phyloP scores from a whole-genome alignment of 1,140 invertebrate genomes.

The Notospermus geniculatus region DNA sequence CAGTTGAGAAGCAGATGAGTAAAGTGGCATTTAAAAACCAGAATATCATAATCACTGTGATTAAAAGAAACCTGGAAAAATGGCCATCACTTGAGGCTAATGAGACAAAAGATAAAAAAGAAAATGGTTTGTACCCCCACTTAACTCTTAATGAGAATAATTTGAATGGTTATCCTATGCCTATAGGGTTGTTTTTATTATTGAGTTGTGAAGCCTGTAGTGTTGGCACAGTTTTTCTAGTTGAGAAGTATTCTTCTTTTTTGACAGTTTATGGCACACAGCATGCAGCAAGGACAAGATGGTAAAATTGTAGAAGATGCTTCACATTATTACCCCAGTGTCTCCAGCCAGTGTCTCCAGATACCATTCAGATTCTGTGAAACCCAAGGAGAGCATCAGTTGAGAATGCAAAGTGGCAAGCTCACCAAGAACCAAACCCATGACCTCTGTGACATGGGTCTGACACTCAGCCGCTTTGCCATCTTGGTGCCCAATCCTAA shows the following conservation, averaged over 20 bases:
- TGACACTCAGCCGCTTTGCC: background rate
- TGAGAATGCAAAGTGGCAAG: too few species aligned
- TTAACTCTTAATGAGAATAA: background rate
- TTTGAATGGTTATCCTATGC: background rate
- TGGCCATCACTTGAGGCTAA: slow-evolving; percentile 18
- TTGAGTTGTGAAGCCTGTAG: too few species aligned
- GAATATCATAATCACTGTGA: slow-evolving; percentile 14
- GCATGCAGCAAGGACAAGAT: too few species aligned
- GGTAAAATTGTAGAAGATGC: too few species aligned
- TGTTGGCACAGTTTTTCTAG: too few species aligned
- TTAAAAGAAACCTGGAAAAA: slow-evolving; percentile 9
- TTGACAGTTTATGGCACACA: too few species aligned
- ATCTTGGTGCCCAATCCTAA: background rate
- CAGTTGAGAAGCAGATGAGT: slow-evolving; percentile 13
- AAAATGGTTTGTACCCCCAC: background rate
- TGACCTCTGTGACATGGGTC: background rate
- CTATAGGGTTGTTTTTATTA: too few species aligned
- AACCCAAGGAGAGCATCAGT: too few species aligned
- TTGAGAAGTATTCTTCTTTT: too few species aligned
- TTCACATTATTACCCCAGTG: too few species aligned
- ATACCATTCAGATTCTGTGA: too few species aligned
- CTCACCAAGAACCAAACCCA: background rate
- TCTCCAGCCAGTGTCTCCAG: too few species aligned
- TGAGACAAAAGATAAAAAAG: background rate
- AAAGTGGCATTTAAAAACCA: slow-evolving; percentile 9